phyloP scores from a whole-genome alignment of 2,888 invertebrate genomes.

The Beris chalybata region DNA sequence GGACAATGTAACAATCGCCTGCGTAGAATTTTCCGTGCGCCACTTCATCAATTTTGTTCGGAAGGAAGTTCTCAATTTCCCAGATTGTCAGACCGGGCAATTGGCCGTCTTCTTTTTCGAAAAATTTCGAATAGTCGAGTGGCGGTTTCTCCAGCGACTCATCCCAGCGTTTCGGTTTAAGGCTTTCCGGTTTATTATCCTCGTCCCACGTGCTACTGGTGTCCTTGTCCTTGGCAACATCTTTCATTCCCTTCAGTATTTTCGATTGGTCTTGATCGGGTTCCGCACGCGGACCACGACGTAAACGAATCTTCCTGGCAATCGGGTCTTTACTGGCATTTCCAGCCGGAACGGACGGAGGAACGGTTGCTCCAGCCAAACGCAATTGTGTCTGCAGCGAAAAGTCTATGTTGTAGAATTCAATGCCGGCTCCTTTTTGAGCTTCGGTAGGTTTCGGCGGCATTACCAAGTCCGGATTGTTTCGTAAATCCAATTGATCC shows the following conservation, averaged over 20 bases:
- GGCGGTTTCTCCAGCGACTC: slow-evolving; percentile 94
- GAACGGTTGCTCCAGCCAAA: slow-evolving; percentile 85
- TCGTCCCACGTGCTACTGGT: slow-evolving; percentile 56
- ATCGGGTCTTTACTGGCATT: slow-evolving; percentile 84
- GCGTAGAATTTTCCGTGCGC: slow-evolving; percentile 98
- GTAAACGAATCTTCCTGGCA: slow-evolving; percentile 87
- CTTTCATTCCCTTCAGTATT: slow-evolving; percentile 78
- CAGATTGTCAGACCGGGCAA: slow-evolving; percentile 90
- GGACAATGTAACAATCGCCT: slow-evolving; percentile 96
- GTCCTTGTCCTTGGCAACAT: slow-evolving; percentile 72
- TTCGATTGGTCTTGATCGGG: slow-evolving; percentile 87
- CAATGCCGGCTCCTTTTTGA: slow-evolving; percentile 76
- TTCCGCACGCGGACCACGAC: slow-evolving; percentile 77
- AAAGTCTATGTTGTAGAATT: slow-evolving; percentile 99
- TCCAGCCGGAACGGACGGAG: slow-evolving; percentile 69
- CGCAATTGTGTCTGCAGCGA: slow-evolving; percentile 93
- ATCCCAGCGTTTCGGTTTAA: slow-evolving; percentile 93
- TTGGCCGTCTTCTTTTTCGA: slow-evolving; percentile 93
- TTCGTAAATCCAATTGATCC: slow-evolving; percentile 84
- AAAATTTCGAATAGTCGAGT: slow-evolving; percentile 95
- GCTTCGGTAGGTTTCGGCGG: slow-evolving; percentile 91
- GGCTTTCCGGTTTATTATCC: slow-evolving; percentile 60
- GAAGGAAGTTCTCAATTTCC: slow-evolving; percentile 99
- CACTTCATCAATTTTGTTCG: slow-evolving; percentile 90
- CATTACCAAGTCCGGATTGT: slow-evolving; percentile 95